Evolutionary conservation across 2,113 vertebrate species (phyloP), one percentile per base, ranked within the genome.

Genomic region (Podilymbus podiceps): DNA sequence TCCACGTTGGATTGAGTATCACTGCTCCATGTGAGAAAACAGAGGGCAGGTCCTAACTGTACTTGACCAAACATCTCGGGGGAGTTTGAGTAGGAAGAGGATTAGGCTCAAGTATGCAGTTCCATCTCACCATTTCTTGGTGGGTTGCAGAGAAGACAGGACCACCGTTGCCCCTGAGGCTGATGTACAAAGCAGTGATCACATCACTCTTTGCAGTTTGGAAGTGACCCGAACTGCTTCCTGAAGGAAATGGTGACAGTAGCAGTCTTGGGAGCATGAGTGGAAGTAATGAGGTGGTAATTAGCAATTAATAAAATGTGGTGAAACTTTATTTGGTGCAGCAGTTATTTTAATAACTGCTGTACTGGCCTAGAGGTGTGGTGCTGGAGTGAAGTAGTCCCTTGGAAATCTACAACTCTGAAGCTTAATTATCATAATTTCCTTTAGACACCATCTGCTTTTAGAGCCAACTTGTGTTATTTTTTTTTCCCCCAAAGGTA

Each of bases 381-480:
- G 28, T 96, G 95, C 90, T 89, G 60, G 87, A 74, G 64, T 60
- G 58, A 90, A 96, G 75, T 46, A 95, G 52, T 92, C 96, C 95
- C 95, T 93, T 92, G 93, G 96, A 98, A 94, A 93, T 90, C 91
- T 88, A 42, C 89, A 90, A 22, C 83, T 95, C 68, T 6, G 13
- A 78, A 97, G 64, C 90, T 96, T 97, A 96, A 97, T 98, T 97
- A 96, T 82, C 58, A 68, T 97, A 23, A 91, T 95, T 91, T 94
- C 83, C 90, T 95, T 80, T 52, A 96, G 96, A 97, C 25, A 47
- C 96, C 97, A 97, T 97, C 97, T 97, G 97, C 84, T 93, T 94
- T 56, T 62, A 78, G 59, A 91, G 83, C 33, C 83, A 56, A 35
- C 84, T 94, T 86, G 80, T 77, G 15, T 94, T 94, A 62, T 88